Percentiles rank a stretch among this genome's conserved stretches.
These are phyloP conservation scores for Luffia ferchaultella DNA, from an alignment of 2,888 invertebrate species.

Conservation along the genomic window DNA sequence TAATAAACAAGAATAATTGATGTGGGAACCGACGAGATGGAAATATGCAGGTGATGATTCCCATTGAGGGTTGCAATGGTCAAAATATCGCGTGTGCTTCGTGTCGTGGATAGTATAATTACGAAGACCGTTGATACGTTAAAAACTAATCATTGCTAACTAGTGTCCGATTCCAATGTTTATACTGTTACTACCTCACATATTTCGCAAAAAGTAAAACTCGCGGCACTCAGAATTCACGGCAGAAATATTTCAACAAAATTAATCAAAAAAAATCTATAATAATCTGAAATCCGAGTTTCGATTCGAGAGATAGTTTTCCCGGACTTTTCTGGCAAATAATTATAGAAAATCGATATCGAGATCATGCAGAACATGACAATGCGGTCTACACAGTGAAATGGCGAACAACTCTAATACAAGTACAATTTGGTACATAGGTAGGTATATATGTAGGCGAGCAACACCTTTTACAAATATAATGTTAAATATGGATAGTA, in stretches of 20 bases:
- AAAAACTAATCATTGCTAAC: not conserved
- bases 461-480: too few species aligned
- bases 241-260: not conserved
- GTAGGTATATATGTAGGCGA: too few species aligned
- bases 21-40: conserved; percentile 25
- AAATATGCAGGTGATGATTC: not conserved
- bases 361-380: too few species aligned
- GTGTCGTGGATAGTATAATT: not conserved
- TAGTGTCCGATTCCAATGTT: not conserved
- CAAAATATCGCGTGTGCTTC: not conserved
- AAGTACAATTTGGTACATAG: too few species aligned
- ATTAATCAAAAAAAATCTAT: not conserved
- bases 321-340: too few species aligned
- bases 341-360: too few species aligned
- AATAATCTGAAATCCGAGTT: too few species aligned
- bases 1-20: conserved; percentile 16
- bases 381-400: too few species aligned
- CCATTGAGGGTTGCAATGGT: not conserved
- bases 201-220: not conserved
- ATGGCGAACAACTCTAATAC: too few species aligned
- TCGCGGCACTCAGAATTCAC: not conserved
- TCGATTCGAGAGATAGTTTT: too few species aligned
- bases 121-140: not conserved
- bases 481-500: too few species aligned
- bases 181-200: not conserved